A percentile compares a stretch with the other conserved stretches of the same genome.
phyloP scores from a whole-genome alignment of 2,797 vertebrate species.

The Artibeus jamaicensis region DNA sequence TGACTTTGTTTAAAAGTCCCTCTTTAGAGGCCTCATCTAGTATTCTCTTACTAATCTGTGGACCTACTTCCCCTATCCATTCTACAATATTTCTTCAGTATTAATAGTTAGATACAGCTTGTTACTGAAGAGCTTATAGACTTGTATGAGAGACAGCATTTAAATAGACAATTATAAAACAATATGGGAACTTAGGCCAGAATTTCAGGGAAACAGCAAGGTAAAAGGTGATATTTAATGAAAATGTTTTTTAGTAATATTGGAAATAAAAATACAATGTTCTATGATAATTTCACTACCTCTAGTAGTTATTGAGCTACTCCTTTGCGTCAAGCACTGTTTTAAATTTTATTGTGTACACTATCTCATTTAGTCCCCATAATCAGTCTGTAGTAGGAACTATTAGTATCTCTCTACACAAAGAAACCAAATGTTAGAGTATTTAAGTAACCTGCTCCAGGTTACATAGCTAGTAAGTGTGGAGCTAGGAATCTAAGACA shows the following conservation, averaged over 20 bases:
- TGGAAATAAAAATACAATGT: neutral
- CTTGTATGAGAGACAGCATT: neutral
- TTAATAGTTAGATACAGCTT: neutral
- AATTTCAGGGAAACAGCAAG: neutral
- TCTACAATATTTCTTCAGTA: neutral
- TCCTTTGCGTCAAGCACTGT: neutral
- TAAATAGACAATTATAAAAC: neutral
- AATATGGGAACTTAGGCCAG: neutral
- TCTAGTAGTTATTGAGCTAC: neutral
- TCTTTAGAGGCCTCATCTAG: neutral
- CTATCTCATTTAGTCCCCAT: neutral
- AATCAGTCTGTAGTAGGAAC: neutral
- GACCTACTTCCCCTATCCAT: neutral
- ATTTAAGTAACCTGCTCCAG: neutral
- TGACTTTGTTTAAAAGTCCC: slow-evolving; percentile 7
- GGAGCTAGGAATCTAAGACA: neutral
- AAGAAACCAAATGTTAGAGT: slow-evolving; percentile 1
- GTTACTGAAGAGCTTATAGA: neutral
- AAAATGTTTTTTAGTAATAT: neutral
- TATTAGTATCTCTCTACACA: neutral
- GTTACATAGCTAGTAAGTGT: neutral
- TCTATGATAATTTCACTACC: neutral
- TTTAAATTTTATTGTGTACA: neutral
- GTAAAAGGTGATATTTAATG: neutral
- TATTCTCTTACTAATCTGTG: neutral